A percentile compares a stretch with the other conserved stretches of the same genome.
Conservation (phyloP, 2,888 invertebrate species). For the Drosophila melanocephala region DNA sequence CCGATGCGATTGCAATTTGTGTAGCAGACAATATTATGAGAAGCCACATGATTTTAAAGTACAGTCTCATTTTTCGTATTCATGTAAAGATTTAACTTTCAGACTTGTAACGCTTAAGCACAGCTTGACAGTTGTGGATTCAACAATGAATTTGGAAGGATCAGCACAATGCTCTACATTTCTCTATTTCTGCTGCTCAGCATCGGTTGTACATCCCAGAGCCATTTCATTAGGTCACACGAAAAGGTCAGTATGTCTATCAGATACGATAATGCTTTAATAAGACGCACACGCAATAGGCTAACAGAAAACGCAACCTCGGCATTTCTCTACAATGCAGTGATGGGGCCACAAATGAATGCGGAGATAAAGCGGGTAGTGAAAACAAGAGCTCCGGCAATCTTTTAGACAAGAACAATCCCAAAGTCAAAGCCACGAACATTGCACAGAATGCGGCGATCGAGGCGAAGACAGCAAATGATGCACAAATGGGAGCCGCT, state of each 20-base stretch:
- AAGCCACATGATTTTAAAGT: conserved; percentile 47
- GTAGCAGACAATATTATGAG: conserved; percentile 28
- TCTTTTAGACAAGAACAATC: conserved; percentile 29
- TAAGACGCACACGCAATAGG: conserved; percentile 15
- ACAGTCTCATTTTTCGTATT: conserved; percentile 59
- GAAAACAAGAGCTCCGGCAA: neutral
- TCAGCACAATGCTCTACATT: conserved; percentile 42
- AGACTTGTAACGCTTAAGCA: neutral
- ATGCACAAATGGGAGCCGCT: conserved; percentile 90
- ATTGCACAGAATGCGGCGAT: conserved; percentile 91
- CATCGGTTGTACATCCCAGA: conserved; percentile 17
- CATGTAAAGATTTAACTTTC: conserved; percentile 32
- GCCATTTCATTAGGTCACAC: conserved; percentile 26
- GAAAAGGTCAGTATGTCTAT: conserved; percentile 35
- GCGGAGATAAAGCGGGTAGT: neutral
- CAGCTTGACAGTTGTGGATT: conserved; percentile 27
- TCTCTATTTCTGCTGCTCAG: conserved; percentile 44
- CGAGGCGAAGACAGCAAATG: conserved; percentile 90
- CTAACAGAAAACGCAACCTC: conserved; percentile 37
- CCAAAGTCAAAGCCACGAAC: conserved; percentile 87
- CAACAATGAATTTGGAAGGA: conserved; percentile 27
- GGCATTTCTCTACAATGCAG: conserved; percentile 16
- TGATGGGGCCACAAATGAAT: conserved; percentile 4
- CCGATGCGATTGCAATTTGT: conserved; percentile 10
- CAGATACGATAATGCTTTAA: neutral